Conservation (phyloP, 2,888 invertebrate species). For the Tachystola acroxantha region DNA sequence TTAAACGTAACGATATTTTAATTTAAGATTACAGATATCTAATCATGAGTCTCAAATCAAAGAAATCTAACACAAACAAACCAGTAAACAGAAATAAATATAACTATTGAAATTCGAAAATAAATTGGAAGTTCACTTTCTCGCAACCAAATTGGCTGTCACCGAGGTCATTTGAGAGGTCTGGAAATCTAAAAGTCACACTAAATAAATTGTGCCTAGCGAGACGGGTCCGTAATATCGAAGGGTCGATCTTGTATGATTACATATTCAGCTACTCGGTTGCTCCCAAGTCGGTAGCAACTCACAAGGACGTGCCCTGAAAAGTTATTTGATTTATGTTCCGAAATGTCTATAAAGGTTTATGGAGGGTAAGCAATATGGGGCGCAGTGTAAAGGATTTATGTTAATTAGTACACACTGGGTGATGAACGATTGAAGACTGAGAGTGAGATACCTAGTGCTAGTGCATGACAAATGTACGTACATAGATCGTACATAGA, state of each 20-base stretch:
- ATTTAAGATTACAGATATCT: no score
- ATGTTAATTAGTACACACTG: not conserved
- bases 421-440: no score
- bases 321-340: slow-evolving; percentile 27
- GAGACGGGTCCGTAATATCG: slow-evolving; percentile 7
- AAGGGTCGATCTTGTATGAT: slow-evolving; percentile 20
- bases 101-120: no score
- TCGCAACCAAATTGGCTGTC: not conserved
- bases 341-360: slow-evolving; percentile 17
- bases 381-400: slow-evolving; percentile 6
- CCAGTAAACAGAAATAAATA: no score
- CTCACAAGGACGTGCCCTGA: slow-evolving; percentile 19
- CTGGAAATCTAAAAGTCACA: not conserved
- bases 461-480: no score
- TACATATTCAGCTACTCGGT: slow-evolving; percentile 22
- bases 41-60: no score
- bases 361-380: slow-evolving; percentile 20
- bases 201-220: not conserved
- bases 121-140: no score
- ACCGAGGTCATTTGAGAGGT: not conserved
- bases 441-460: no score
- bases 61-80: no score
- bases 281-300: slow-evolving; percentile 16
- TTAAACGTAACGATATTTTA: no score
- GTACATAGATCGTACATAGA: no score